Percentiles rank a stretch among this genome's conserved stretches.
Conservation (phyloP, 1,140 invertebrate genomes). For the Diorhabda sublineata region DNA sequence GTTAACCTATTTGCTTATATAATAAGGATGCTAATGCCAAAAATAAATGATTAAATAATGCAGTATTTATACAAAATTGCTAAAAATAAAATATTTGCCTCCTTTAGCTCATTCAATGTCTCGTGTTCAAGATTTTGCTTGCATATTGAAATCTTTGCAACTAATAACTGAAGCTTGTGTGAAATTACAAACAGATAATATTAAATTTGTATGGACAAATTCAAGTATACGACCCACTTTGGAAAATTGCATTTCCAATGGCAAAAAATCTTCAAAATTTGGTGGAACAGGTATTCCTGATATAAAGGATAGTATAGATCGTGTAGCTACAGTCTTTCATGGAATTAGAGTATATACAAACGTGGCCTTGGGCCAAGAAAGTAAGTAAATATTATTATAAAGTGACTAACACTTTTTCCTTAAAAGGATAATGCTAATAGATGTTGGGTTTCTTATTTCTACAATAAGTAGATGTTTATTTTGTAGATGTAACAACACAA, state of each 20-base stretch:
- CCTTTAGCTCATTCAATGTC: conserved; percentile 48
- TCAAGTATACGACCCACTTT: conserved; percentile 56
- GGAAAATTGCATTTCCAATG: conserved; percentile 32
- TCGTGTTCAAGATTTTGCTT: conserved; percentile 55
- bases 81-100: conserved; percentile 1
- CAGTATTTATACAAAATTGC: not conserved
- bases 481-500: not conserved
- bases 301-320: conserved; percentile 55
- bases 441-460: conserved; percentile 14
- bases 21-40: too few species aligned
- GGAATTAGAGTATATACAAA: conserved; percentile 38
- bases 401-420: conserved; percentile 23
- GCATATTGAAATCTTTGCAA: conserved; percentile 58
- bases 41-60: too few species aligned
- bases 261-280: conserved; percentile 18
- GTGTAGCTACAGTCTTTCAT: conserved; percentile 37
- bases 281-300: conserved; percentile 21
- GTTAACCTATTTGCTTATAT: too few species aligned
- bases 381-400: conserved; percentile 22
- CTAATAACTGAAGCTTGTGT: conserved; percentile 56
- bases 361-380: conserved; percentile 27
- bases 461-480: not conserved
- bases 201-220: conserved; percentile 58
- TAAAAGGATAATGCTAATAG: conserved; percentile 17
- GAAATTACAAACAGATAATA: conserved; percentile 54